Percentiles rank a stretch among this genome's conserved stretches.
phyloP scores from a whole-genome alignment of 2,113 vertebrate species.

The Athene cunicularia region DNA sequence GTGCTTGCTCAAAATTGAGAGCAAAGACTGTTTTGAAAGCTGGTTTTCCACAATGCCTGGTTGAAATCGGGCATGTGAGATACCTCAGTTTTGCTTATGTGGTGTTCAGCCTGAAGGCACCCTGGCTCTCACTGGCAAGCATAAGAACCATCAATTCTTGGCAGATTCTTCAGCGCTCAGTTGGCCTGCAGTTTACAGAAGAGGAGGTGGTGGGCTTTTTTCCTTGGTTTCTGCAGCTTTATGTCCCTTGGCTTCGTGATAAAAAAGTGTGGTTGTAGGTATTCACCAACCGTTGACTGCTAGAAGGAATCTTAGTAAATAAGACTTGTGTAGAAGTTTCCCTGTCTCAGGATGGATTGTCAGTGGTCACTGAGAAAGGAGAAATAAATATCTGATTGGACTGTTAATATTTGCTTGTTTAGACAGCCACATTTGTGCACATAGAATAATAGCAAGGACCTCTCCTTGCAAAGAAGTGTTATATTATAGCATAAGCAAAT shows the following conservation, averaged over 20 bases:
- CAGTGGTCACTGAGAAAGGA: background rate
- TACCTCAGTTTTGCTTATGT: background rate
- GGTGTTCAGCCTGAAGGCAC: background rate
- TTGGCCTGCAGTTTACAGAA: background rate
- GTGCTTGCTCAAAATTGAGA: background rate
- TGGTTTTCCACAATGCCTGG: background rate
- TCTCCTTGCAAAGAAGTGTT: background rate
- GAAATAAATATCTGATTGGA: background rate
- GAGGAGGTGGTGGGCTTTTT: background rate
- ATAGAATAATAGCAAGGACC: background rate
- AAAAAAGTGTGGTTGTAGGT: background rate
- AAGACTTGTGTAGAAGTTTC: background rate
- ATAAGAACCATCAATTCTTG: background rate
- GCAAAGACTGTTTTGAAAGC: background rate
- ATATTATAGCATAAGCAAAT: background rate
- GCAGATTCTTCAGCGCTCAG: fast-evolving
- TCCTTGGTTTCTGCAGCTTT: background rate
- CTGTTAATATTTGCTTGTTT: background rate
- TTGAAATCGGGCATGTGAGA: background rate
- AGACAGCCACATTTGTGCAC: background rate
- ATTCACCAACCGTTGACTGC: fast-evolving
- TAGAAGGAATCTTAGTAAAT: background rate
- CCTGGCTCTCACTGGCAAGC: fast-evolving
- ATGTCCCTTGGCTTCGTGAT: background rate
- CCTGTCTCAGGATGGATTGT: background rate